phyloP scores from a whole-genome alignment of 2,797 vertebrate species.

The Remorina albescens region DNA sequence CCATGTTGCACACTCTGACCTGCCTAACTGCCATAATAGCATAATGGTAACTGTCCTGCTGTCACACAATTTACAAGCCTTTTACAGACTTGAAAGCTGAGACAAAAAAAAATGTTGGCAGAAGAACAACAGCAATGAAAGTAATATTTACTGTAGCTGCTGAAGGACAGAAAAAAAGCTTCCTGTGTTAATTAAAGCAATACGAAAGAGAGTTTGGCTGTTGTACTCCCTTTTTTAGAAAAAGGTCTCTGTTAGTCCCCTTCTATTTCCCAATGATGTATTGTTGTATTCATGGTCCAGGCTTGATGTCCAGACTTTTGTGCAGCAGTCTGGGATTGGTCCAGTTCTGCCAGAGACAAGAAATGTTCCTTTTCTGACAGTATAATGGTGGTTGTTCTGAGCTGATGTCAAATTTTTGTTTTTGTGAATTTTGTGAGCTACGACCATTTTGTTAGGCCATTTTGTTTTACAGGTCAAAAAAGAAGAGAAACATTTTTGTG shows the following conservation, averaged over 20 bases:
- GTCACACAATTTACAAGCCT: slow-evolving; percentile 28
- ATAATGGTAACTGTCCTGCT: slow-evolving; percentile 42
- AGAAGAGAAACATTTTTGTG: background rate
- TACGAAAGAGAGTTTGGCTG: slow-evolving; percentile 20
- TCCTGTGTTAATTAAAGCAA: slow-evolving; percentile 35
- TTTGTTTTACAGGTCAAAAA: background rate
- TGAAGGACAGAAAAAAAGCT: slow-evolving; percentile 18
- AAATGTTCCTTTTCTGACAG: slow-evolving; percentile 44
- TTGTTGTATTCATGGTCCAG: slow-evolving; percentile 50
- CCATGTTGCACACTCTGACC: slow-evolving; percentile 2
- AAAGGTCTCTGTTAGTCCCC: slow-evolving; percentile 55
- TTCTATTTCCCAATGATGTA: slow-evolving; percentile 26
- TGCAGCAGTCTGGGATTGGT: slow-evolving; percentile 46
- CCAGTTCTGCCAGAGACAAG: slow-evolving; percentile 52
- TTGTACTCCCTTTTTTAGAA: slow-evolving; percentile 45
- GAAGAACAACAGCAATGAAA: slow-evolving; percentile 25
- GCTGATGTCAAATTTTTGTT: no score
- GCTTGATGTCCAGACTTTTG: slow-evolving; percentile 49
- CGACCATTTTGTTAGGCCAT: background rate
- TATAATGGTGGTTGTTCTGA: slow-evolving; percentile 10
- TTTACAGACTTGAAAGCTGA: slow-evolving; percentile 34
- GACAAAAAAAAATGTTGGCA: slow-evolving; percentile 33
- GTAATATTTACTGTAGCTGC: slow-evolving; percentile 11
- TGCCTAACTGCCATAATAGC: slow-evolving; percentile 35
- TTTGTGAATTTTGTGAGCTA: no score